Percentiles rank a stretch among this genome's conserved stretches.
These are phyloP conservation scores for Pteropus alecto DNA, from an alignment of 2,113 vertebrate genomes.

Conservation along the genomic window DNA sequence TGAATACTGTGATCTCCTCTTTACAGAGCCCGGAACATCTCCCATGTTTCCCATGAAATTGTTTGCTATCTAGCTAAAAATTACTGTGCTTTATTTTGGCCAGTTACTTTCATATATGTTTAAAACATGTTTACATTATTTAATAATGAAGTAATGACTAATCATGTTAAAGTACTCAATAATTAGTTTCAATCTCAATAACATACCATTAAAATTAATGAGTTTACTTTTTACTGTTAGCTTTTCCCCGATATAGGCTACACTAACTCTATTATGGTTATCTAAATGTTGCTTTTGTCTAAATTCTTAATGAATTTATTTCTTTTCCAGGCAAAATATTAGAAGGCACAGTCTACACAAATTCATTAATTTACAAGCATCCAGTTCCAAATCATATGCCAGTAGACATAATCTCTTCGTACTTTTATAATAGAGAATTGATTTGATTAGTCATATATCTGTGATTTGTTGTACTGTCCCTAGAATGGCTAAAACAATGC, in stretches of 20 bases:
- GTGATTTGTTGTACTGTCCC: slow-evolving; percentile 79
- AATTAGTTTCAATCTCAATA: neutral
- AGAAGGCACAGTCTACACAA: slow-evolving; percentile 71
- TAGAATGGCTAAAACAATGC: slow-evolving; percentile 68
- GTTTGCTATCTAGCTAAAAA: neutral
- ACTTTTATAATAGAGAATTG: slow-evolving; percentile 79
- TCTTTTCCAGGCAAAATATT: slow-evolving; percentile 72
- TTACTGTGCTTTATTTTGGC: neutral
- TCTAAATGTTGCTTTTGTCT: neutral
- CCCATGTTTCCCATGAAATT: neutral
- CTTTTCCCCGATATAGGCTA: neutral
- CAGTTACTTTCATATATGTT: neutral
- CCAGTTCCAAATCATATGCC: slow-evolving; percentile 80
- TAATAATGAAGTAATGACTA: neutral
- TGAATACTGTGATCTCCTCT: neutral
- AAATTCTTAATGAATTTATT: slow-evolving; percentile 50
- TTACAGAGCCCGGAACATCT: neutral
- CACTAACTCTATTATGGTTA: neutral
- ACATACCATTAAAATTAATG: neutral
- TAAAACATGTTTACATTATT: slow-evolving; percentile 2
- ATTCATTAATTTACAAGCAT: slow-evolving; percentile 79
- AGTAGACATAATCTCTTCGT: slow-evolving; percentile 77
- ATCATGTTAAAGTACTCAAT: neutral
- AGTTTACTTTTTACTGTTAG: neutral
- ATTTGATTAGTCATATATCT: slow-evolving; percentile 83